Evolutionary conservation across 92 coral and sea anemone genomes (phyloP).

Genomic region (Palythoa grandis): DNA sequence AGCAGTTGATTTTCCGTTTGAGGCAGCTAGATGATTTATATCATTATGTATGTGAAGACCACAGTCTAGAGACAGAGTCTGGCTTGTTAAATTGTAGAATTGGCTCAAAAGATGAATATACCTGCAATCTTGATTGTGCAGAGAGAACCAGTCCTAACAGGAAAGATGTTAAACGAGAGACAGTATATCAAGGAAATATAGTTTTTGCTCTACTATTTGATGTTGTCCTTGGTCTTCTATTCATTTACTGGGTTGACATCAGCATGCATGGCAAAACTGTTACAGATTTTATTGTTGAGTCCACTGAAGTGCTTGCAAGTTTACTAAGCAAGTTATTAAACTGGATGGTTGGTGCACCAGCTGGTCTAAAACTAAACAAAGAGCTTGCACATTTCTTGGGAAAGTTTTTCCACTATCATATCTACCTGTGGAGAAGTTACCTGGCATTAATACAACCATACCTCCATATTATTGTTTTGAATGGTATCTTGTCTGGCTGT

Average conservation of each 20-base stretch:
- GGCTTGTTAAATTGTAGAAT: background rate
- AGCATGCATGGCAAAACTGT: constrained; percentile 42
- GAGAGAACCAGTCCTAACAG: background rate
- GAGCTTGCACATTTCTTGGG: constrained; percentile 84
- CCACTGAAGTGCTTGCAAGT: constrained; percentile 77
- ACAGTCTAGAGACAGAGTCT: background rate
- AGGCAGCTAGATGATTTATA: constrained; percentile 14
- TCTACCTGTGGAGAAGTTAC: constrained; percentile 91
- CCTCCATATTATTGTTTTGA: constrained; percentile 71
- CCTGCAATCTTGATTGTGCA: background rate
- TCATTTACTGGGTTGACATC: constrained; percentile 61
- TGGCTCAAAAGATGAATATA: background rate
- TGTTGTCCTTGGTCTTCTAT: constrained; percentile 65
- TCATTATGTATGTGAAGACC: background rate
- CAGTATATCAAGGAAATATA: constrained; percentile 27
- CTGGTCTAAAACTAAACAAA: constrained; percentile 90
- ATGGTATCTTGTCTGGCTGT: constrained; percentile 80
- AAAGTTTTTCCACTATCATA: constrained; percentile 85
- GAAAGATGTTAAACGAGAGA: background rate
- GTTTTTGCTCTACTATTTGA: constrained; percentile 54
- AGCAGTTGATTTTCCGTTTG: constrained; percentile 13
- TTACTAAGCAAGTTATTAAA: constrained; percentile 68
- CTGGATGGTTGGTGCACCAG: constrained; percentile 94
- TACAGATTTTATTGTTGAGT: constrained; percentile 63
- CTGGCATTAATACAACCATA: constrained; percentile 78